A percentile compares a stretch with the other conserved stretches of the same genome.
Evolutionary conservation across 2,797 vertebrate genomes (phyloP).

Genomic region (Nyctalus aviator): DNA sequence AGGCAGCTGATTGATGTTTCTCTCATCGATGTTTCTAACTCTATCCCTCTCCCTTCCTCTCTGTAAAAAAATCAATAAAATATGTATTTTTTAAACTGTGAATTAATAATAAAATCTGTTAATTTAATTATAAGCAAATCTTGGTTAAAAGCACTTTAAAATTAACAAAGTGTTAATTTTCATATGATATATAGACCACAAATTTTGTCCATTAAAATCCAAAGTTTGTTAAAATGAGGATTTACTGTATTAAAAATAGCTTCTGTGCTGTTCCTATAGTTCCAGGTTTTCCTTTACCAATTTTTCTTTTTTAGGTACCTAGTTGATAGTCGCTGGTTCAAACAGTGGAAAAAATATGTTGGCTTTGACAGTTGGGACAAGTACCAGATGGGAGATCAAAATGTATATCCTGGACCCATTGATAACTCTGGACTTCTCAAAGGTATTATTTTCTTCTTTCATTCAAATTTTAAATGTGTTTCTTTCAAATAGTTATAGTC

Average conservation of each 20-base stretch:
- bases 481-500: conserved; percentile 19
- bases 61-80: too few relatives aligned
- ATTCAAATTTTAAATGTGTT: conserved; percentile 58
- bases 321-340: conserved; percentile 99
- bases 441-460: conserved; percentile 88
- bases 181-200: neutral
- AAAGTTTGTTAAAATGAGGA: neutral
- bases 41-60: too few relatives aligned
- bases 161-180: neutral
- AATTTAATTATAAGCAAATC: neutral
- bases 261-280: neutral
- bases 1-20: too few relatives aligned
- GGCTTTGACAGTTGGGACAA: conserved; percentile 99
- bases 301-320: conserved; percentile 93
- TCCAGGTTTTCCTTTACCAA: conserved; percentile 51
- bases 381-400: conserved; percentile 99
- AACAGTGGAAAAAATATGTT: conserved; percentile 99
- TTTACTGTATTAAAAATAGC: neutral
- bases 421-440: conserved; percentile 98
- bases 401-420: conserved; percentile 98
- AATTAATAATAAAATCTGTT: neutral
- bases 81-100: neutral
- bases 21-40: too few relatives aligned
- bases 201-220: neutral
- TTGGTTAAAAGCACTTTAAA: neutral